Evolutionary conservation across 1,140 invertebrate genomes (phyloP), one percentile per base, ranked within the genome.

Genomic region (Gonatopus flavifemur): DNA sequence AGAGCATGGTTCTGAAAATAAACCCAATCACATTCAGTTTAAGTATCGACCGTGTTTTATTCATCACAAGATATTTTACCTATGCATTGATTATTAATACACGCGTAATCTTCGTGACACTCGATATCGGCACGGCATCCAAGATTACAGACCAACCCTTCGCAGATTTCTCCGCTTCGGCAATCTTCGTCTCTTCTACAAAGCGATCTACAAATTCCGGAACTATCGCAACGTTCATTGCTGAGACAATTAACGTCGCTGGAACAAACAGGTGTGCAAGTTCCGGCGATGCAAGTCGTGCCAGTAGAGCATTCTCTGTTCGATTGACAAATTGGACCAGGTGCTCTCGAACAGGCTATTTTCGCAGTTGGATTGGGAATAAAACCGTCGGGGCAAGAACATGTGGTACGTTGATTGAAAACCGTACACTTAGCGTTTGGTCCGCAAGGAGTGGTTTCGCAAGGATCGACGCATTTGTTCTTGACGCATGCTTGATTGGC

Each of bases 301-400:
- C 86, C 86, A 19, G 70, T 50, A 5, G 76, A 65, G 62, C 92
- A 94, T 57, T 90, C 86, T 53, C 86, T 82, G 54, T 91, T 91
- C 43, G 84, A 83, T 24, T 72, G 77, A 62, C 92, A 94, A 20
- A 81, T 75, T 3, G 82, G 67, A 12, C 88, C 82, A 5, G 90
- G 90, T 7, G 87, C 77, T 60, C 91, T 80, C 0, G 92, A 83
- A 63, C 92, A 94, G 5, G 88, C 92, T 18, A 93, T 83, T 63
- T 88, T 88, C 1, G 89, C 83, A 6, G 88, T 89, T 20, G 91
- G 91, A 71, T 90, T 92, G 16, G 91, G 86, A 59, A 94, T 89
- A 66, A 93, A 85, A 15, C 88, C 87, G 37, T 79, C 69, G 5
- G 84, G 76, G 71, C 93, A 94, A 3, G 87, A 86, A 64, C 92